phyloP scores from a whole-genome alignment of 2,888 invertebrate species.

The Machimus atricapillus region DNA sequence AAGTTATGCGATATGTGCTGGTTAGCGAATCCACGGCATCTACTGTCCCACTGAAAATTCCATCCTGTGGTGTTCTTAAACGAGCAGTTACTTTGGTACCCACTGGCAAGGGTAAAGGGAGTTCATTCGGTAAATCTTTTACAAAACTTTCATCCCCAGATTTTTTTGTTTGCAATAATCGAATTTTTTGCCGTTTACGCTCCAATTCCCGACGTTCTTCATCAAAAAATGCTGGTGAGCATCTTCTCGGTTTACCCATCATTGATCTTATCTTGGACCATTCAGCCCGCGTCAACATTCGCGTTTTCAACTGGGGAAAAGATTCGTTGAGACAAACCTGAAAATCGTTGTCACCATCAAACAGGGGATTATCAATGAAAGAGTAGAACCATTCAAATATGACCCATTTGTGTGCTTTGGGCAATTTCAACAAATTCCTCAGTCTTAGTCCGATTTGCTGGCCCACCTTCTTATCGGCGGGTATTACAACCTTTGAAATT shows the following conservation, averaged over 20 bases:
- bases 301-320: constrained; percentile 89
- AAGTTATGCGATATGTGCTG: constrained; percentile 92
- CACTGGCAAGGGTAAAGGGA: constrained; percentile 92
- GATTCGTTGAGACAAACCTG: constrained; percentile 91
- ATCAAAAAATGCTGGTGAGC: constrained; percentile 92
- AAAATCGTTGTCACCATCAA: constrained; percentile 96
- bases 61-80: constrained; percentile 91
- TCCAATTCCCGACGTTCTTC: constrained; percentile 93
- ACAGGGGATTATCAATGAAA: constrained; percentile 93
- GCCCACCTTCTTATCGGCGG: constrained; percentile 84
- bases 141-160: constrained; percentile 76
- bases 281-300: constrained; percentile 84
- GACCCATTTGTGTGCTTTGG: constrained; percentile 99
- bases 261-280: constrained; percentile 95
- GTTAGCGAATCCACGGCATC: constrained; percentile 96
- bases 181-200: constrained; percentile 87
- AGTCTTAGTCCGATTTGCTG: constrained; percentile 89
- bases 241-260: constrained; percentile 97
- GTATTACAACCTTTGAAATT: constrained; percentile 53
- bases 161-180: constrained; percentile 92
- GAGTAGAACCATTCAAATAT: constrained; percentile 99
- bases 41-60: constrained; percentile 90
- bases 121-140: constrained; percentile 92
- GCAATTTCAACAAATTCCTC: constrained; percentile 92
- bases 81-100: constrained; percentile 94